These are phyloP conservation scores for Argyrosomus japonicus DNA, from an alignment of 2,113 vertebrate genomes.

Conservation along the genomic window DNA sequence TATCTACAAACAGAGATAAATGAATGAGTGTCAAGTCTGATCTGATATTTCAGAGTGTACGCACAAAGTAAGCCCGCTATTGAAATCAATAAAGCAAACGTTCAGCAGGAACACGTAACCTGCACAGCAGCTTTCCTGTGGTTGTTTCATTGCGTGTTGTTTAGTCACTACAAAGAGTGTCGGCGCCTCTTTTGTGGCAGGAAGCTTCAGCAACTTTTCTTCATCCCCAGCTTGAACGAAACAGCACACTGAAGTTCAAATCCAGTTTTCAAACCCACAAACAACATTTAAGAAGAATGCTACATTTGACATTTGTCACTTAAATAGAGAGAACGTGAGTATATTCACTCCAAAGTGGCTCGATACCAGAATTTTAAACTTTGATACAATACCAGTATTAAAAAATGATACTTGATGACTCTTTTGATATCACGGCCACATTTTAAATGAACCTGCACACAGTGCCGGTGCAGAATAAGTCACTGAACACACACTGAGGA, in stretches of 20 bases:
- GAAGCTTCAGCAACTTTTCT: not conserved
- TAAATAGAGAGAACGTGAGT: not conserved
- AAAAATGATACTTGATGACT: too few relatives aligned
- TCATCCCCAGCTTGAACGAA: slow-evolving; percentile 6
- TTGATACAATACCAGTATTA: too few relatives aligned
- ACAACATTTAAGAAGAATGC: not conserved
- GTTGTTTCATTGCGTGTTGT: not conserved
- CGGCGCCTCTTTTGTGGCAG: not conserved
- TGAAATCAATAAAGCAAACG: too few relatives aligned
- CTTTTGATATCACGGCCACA: too few relatives aligned
- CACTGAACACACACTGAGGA: too few relatives aligned
- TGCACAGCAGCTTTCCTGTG: not conserved
- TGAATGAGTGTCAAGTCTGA: not conserved
- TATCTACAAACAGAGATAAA: not conserved
- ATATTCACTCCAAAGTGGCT: not conserved
- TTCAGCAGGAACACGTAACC: not conserved
- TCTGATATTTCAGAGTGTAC: not conserved
- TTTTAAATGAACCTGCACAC: too few relatives aligned
- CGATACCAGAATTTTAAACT: too few relatives aligned
- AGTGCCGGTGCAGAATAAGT: too few relatives aligned
- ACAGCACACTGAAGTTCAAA: not conserved
- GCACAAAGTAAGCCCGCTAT: too few relatives aligned
- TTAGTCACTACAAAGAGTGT: not conserved
- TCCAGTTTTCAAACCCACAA: not conserved
- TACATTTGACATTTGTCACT: not conserved